Evolutionary conservation across 2,113 vertebrate species (phyloP), one percentile per base, ranked within the genome.

Genomic region (Tinamus guttatus): DNA sequence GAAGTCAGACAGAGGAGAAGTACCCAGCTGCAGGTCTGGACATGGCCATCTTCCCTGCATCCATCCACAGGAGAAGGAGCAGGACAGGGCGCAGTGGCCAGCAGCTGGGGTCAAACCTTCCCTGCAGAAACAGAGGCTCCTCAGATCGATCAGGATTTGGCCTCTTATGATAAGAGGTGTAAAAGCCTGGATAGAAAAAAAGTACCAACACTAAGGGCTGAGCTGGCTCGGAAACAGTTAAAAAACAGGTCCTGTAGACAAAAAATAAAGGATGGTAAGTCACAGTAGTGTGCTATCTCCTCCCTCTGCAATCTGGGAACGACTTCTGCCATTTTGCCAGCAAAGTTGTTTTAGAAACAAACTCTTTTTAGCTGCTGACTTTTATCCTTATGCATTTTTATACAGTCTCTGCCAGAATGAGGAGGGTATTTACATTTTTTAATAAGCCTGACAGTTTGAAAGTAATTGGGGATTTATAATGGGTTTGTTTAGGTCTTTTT

Each of bases 391-490:
- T 97, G 85, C 90, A 95, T 96, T 97, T 97, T 97, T 96, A 96
- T 94, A 95, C 52, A 81, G 43, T 92, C 71, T 80, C 85, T 93
- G 95, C 93, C 81, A 94, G 88, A 95, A 75, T 5, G 67, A 94
- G 84, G 65, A 89, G 82, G 90, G 93, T 95, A 97, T 97, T 97
- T 97, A 96, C 95, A 97, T 97, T 97, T 97, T 97, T 95, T 96
- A 97, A 96, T 97, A 94, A 97, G 93, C 90, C 79, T 97, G 95
- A 95, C 93, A 95, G 96, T 96, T 96, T 97, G 96, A 97, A 97
- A 96, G 92, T 97, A 97, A 97, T 95, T 97, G 95, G 94, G 96
- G 93, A 95, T 97, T 95, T 96, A 94, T 96, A 96, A 96, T 94
- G 86, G 94, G 94, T 94, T 97, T 91, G 90, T 95, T 97, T 95